Evolutionary conservation across 1,140 invertebrate species (phyloP).

Genomic region (Bombyx mori): DNA sequence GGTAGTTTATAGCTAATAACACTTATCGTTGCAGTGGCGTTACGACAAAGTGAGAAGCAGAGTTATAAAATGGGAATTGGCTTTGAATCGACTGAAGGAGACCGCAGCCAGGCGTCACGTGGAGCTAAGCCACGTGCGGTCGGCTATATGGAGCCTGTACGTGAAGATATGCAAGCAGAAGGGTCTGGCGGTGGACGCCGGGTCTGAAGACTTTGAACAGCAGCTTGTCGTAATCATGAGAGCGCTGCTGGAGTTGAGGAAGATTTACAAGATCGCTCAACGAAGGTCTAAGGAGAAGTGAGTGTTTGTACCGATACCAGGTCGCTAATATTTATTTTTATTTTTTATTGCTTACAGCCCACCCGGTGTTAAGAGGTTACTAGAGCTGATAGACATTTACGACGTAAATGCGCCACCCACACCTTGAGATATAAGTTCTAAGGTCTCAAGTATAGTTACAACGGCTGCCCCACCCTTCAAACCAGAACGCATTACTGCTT

Average conservation of each 20-base stretch:
- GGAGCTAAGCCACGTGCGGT: conserved; percentile 55
- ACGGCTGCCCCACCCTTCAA: too few species aligned
- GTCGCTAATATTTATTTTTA: background rate
- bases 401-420: too few species aligned
- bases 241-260: conserved; percentile 50
- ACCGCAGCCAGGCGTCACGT: conserved; percentile 51
- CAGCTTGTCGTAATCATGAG: conserved; percentile 64
- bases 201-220: conserved; percentile 47
- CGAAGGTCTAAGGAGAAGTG: conserved; percentile 54
- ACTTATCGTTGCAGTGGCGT: conserved; percentile 36
- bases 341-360: background rate
- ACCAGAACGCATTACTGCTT: too few species aligned
- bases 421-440: too few species aligned
- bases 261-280: conserved; percentile 54
- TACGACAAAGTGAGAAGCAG: conserved; percentile 57
- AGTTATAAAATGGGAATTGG: conserved; percentile 63
- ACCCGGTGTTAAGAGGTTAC: too few species aligned
- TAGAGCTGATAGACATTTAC: too few species aligned
- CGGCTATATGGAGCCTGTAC: conserved; percentile 60
- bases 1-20: too few species aligned
- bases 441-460: too few species aligned
- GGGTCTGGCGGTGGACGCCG: conserved; percentile 36
- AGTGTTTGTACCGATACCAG: conserved; percentile 9
- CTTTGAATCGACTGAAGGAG: conserved; percentile 57
- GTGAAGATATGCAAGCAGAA: conserved; percentile 63